Percentiles rank a stretch among this genome's conserved stretches.
Conservation (phyloP, 2,113 vertebrate genomes). For the Heterochromis multidens region DNA sequence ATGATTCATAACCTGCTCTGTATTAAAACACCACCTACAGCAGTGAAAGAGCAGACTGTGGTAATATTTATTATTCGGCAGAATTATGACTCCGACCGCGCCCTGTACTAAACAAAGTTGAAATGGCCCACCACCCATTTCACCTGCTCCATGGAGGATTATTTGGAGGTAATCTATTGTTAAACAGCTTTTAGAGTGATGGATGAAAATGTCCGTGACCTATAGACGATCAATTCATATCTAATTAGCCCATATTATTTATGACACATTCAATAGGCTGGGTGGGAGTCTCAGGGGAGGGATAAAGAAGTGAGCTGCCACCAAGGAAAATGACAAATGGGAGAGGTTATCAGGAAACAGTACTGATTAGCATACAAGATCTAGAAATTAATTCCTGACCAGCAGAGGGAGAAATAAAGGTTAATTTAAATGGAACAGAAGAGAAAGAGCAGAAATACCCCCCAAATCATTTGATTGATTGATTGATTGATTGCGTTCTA, state of each 20-base stretch:
- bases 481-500: accelerated
- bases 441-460: neutral
- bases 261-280: slow-evolving; percentile 80
- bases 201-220: slow-evolving; percentile 82
- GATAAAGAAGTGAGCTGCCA: slow-evolving; percentile 80
- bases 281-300: slow-evolving; percentile 73
- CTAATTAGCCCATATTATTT: slow-evolving; percentile 89
- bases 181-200: slow-evolving; percentile 87
- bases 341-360: slow-evolving; percentile 86
- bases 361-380: slow-evolving; percentile 75
- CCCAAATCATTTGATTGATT: neutral
- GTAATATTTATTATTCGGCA: slow-evolving; percentile 79
- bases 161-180: slow-evolving; percentile 81
- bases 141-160: slow-evolving; percentile 80
- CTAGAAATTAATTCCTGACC: neutral
- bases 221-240: slow-evolving; percentile 86
- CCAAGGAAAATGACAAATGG: slow-evolving; percentile 84
- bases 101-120: slow-evolving; percentile 60
- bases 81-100: slow-evolving; percentile 77
- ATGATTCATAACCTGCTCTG: slow-evolving; percentile 79
- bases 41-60: slow-evolving; percentile 71
- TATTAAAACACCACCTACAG: slow-evolving; percentile 81
- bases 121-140: slow-evolving; percentile 78
- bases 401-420: neutral
- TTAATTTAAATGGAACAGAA: neutral